Percentiles rank a stretch among this genome's conserved stretches.
These are phyloP conservation scores for Meandrina meandrites DNA, from an alignment of 92 coral and sea anemone genomes.

Conservation along the genomic window DNA sequence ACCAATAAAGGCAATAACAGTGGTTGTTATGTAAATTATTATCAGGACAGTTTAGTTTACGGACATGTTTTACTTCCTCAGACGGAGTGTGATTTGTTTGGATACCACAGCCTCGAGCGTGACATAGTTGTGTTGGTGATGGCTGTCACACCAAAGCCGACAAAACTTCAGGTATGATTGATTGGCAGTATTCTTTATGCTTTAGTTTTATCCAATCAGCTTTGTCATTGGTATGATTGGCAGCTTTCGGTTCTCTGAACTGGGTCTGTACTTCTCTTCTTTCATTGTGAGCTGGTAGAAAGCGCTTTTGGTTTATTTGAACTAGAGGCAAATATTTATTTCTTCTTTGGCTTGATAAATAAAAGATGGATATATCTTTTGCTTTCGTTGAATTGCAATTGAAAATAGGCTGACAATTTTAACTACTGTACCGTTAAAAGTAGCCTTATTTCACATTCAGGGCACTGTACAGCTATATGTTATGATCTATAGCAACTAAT, in stretches of 20 bases:
- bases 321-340: not conserved
- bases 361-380: too few species aligned
- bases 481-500: too few species aligned
- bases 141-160: slow-evolving; percentile 82
- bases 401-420: not conserved
- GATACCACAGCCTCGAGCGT: slow-evolving; percentile 83
- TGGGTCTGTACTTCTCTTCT: too few species aligned
- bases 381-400: not conserved
- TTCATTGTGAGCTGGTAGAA: too few species aligned
- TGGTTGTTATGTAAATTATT: too few species aligned
- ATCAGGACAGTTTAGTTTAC: not conserved
- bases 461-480: too few species aligned
- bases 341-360: not conserved
- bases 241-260: not conserved
- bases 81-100: slow-evolving; percentile 98
- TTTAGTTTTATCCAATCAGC: not conserved
- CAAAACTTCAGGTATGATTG: slow-evolving; percentile 80
- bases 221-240: not conserved
- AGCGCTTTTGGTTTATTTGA: not conserved
- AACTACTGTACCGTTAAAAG: not conserved
- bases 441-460: too few species aligned
- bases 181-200: not conserved
- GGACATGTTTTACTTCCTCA: slow-evolving; percentile 1
- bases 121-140: slow-evolving; percentile 86
- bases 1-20: not conserved